Evolutionary conservation across 2,113 vertebrate species (phyloP), one percentile per base, ranked within the genome.

Genomic region (Irena cyanogastra): DNA sequence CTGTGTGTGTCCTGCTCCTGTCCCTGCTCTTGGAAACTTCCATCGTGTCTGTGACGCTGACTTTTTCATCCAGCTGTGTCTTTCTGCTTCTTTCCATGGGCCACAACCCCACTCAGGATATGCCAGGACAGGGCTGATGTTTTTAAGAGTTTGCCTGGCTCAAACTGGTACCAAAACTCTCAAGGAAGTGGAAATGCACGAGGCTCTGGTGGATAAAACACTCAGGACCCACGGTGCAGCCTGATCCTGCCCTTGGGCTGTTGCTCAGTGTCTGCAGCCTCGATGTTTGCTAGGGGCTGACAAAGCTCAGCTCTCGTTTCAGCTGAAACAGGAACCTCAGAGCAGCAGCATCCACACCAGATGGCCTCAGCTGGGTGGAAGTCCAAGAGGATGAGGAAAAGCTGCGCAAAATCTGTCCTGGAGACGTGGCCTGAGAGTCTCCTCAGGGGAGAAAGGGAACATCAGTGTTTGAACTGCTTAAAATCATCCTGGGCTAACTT

Each of bases 211-310:
- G 52, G 64, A 5, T 30, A 8, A 80, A 3, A 7, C 44, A 2
- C 35, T 14, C 4, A 0, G 37, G 22, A 39, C 37, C 3, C 41
- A 3, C 4, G 0, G 0, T 6, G 22, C 19, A 16, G 30, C 53
- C 47, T 22, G 4, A 3, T 2, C 45, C 69, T 79, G 59, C 27
- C n/a, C 92, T 20, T 4, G 81, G 27, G 30, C 13, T 64, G 4
- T 1, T 39, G 16, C 47, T 82, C 11, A 1, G 17, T 9, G 37
- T 45, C 49, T 69, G 50, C 74, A 82, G 69, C 54, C 68, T 27
- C 4, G 1, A 5, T 5, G 64, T 33, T 10, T 4, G 45, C 19
- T 3, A 1, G 75, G 64, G 49, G 61, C 87, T 82, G 79, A 75
- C 53, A 68, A 50, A 76, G 44, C 80, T 77, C 83, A 64, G 83